Conservation (phyloP, 1,140 invertebrate genomes). For the Trichomalopsis sarcophagae region DNA sequence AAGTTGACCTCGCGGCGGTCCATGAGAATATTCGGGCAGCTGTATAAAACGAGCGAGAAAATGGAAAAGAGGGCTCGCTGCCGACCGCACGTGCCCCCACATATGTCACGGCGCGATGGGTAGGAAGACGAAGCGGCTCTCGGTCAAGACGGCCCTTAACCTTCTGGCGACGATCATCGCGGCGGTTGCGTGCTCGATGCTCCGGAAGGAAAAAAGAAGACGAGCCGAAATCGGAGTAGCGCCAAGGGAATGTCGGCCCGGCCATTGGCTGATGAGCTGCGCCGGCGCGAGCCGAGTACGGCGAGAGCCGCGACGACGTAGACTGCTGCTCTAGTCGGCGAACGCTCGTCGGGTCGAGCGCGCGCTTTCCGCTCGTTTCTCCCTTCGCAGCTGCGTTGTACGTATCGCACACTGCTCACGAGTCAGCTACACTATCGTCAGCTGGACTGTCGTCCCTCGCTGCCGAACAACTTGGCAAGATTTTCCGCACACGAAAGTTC, state of each 20-base stretch:
- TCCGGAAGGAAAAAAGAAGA: not conserved
- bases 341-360: conserved; percentile 48
- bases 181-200: too few species aligned
- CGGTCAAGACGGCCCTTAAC: conserved; percentile 43
- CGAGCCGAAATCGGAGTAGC: conserved; percentile 4
- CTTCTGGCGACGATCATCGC: not conserved
- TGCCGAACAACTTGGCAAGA: too few species aligned
- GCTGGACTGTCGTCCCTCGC: not conserved
- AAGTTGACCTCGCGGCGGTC: too few species aligned
- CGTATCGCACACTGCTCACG: not conserved
- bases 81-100: too few species aligned
- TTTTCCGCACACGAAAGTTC: too few species aligned
- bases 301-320: not conserved
- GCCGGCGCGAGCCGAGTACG: not conserved
- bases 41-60: too few species aligned
- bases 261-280: not conserved
- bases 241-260: conserved; percentile 5
- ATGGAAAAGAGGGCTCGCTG: too few species aligned
- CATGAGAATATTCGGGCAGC: too few species aligned
- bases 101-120: too few species aligned
- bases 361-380: not conserved
- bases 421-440: too few species aligned
- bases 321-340: conserved; percentile 26
- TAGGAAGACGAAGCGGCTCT: not conserved
- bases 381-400: not conserved